Percentiles rank a stretch among this genome's conserved stretches.
phyloP scores from a whole-genome alignment of 2,113 vertebrate species.

The Gopherus flavomarginatus region DNA sequence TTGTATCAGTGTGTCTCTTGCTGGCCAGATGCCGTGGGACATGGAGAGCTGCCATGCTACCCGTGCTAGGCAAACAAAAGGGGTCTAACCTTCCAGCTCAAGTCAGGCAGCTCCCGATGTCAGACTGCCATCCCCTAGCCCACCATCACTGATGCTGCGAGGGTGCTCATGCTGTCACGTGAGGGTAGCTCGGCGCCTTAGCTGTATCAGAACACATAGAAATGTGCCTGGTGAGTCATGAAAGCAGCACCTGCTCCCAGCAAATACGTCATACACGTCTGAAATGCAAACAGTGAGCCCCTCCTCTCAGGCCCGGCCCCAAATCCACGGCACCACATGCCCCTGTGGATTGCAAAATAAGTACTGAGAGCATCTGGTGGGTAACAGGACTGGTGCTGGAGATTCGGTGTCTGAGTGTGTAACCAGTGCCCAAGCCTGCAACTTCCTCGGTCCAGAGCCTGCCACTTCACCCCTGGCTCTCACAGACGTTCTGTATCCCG shows the following conservation, averaged over 20 bases:
- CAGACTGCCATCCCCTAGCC: background rate
- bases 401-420: background rate
- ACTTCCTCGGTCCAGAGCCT: background rate
- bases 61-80: fast-evolving
- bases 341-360: background rate
- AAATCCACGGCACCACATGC: background rate
- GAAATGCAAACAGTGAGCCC: background rate
- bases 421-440: background rate
- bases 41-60: fast-evolving
- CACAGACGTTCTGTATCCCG: background rate
- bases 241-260: background rate
- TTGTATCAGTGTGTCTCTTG: fast-evolving
- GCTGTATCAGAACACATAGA: background rate
- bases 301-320: background rate
- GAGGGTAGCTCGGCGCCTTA: fast-evolving
- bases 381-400: too few species aligned
- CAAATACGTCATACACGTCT: background rate
- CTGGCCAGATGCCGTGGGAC: fast-evolving
- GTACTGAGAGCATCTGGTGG: background rate
- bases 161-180: fast-evolving
- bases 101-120: fast-evolving
- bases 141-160: fast-evolving
- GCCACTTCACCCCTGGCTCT: background rate
- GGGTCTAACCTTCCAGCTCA: fast-evolving
- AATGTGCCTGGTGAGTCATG: background rate